Base-by-base conservation (phyloP, 2,797 vertebrate species). In the Sebastes variabilis region DNA sequence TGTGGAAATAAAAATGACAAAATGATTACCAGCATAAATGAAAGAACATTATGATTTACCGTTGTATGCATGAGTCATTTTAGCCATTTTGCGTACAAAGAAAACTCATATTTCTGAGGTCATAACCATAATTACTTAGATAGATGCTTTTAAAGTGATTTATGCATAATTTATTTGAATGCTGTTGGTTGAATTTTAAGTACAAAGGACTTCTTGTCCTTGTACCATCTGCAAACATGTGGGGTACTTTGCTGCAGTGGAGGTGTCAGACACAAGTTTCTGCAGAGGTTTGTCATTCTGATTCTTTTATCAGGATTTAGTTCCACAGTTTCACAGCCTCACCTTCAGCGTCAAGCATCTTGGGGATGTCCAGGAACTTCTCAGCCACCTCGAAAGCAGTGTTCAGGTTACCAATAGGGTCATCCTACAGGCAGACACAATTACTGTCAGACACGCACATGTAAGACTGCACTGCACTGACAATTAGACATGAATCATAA, bases 281-380 rank as follows among this genome's bases (percentile, higher is more conserved):
- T 52, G 12, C 66, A 30, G 25, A 36, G 11, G 11, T 69, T 56
- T 42, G 6, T 60, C 59, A 2, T 24, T 10, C 4, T 32, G 5
- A 10, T 5, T 20, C 29, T 36, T 5, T 12, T 14, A 38, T 54
- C n/a, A 18, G 20, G 18, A 9, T 64, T 32, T 24, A 12, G 3
- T 34, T 66, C 16, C 34, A 8, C 22, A 1, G 13, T n/a, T 18
- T 46, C 42, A 46, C 42, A 8, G 16, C 42, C 92, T 95, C 71
- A 98, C 97, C 97, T 95, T 98, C 97, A 32, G 97, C 97, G 4
- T 98, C 97, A 36, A 98, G 82, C 97, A 98, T 98, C 94, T 96
- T 97, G 32, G 97, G 97, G 95, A 98, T 98, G 90, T 98, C 97
- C 92, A 98, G 93, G 89, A 93, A 97, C 87, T 98, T 98, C 93